Evolutionary conservation across 2,113 vertebrate species (phyloP), one percentile per base, ranked within the genome.

Genomic region (Atherinomorus stipes): DNA sequence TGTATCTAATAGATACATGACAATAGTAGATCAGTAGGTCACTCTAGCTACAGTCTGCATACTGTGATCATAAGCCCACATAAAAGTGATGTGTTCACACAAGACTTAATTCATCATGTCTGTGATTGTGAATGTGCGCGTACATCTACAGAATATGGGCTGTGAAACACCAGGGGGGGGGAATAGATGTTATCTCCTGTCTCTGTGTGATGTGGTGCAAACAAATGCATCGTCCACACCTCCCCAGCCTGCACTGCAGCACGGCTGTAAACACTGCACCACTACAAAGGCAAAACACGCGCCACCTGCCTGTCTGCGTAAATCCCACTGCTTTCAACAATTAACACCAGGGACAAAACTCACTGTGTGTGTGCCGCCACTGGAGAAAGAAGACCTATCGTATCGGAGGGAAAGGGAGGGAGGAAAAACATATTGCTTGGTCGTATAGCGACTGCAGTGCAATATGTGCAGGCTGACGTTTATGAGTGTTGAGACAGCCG

Each of bases 401-500:
- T 44, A 12, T 40, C 58, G 25, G 34, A 51, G n/a, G 19, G 70
- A 59, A 37, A 54, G 31, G 37, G 52, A 31, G 50, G n/a, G 45
- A 54, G 28, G 56, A 13, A 51, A 65, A 87, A 83, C 85, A 84
- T 85, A 83, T 83, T 85, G 76, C 68, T 66, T 47, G 28, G 63
- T 64, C 2, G 6, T 85, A 69, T 12, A 60, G 83, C 67, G 72
- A 82, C 74, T 67, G 74, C 66, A 78, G 47, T 50, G 81, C 82
- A 86, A 86, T 88, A 82, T 87, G 88, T 61, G 7, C 1, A 22
- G 52, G 64, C 72, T 86, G 87, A 88, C 22, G 67, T 87, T 88
- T 88, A 85, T 84, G 83, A 86, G 76, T 76, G 79, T 67, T 84
- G 70, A 81, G 85, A 91, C 84, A 77, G 78, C 76, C 74, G 42